phyloP scores from a whole-genome alignment of 2,888 invertebrate species.

The Falcaria lacertinaria region DNA sequence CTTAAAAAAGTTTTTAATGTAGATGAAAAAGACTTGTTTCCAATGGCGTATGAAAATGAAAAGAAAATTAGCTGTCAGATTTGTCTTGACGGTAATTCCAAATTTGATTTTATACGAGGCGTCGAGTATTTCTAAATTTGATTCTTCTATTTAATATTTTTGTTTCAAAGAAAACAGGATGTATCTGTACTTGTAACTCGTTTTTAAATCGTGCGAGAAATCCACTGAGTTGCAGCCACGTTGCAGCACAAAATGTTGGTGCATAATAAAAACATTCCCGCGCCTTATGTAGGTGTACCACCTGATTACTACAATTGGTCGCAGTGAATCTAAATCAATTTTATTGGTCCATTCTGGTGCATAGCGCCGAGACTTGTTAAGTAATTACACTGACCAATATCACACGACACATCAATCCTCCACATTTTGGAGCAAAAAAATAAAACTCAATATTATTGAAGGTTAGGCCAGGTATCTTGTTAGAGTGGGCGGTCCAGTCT shows the following conservation, averaged over 20 bases:
- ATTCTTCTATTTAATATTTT: not conserved
- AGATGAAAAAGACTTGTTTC: not conserved
- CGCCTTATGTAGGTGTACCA: slow-evolving; percentile 6
- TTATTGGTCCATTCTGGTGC: slow-evolving; percentile 51
- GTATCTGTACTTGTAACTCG: no score
- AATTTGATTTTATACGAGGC: not conserved
- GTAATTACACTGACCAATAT: slow-evolving; percentile 47
- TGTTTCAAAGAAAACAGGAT: no score
- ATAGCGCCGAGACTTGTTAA: slow-evolving; percentile 56
- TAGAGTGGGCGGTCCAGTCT: slow-evolving; percentile 33
- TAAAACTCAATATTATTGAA: not conserved
- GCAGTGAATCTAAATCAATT: slow-evolving; percentile 70
- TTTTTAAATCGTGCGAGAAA: no score
- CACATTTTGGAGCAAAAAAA: not conserved
- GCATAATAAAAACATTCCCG: not conserved
- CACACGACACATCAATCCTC: slow-evolving; percentile 15
- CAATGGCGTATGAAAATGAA: not conserved
- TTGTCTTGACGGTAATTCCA: not conserved
- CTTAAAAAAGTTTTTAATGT: no score
- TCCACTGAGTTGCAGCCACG: no score
- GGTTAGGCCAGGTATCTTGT: slow-evolving; percentile 18
- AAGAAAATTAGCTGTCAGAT: not conserved
- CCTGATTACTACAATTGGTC: slow-evolving; percentile 41
- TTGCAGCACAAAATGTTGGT: no score
- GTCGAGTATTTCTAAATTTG: not conserved